Evolutionary conservation across 2,797 vertebrate species (phyloP), one percentile per base, ranked within the genome.

Genomic region (Dicrostonyx torquatus): DNA sequence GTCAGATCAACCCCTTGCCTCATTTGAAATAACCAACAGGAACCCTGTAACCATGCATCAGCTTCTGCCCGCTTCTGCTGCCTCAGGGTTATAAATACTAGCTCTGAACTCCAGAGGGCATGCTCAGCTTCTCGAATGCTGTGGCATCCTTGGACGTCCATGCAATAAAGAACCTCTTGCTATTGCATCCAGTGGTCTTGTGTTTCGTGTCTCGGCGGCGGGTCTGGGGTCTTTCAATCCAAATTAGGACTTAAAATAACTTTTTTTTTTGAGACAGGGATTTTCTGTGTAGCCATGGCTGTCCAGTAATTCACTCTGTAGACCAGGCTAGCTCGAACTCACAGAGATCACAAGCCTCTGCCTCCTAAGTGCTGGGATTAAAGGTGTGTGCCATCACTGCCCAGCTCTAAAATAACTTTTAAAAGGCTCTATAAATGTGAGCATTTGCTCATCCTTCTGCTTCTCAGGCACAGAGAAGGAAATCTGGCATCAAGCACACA

Each of bases 381-480:
- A 62, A 82, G 40, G 9, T 14, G 1, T 60, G 58, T 1, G 2
- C 15, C 26, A 31, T 6, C 37, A 31, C 58, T 26, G 4, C 79
- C 58, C 4, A 12, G 24, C 55, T 60, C 79, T 40, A 58, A 17
- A 5, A 3, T 45, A 18, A 14, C 43, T 24, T 60, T 84, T 64
- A 43, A 70, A 62, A 53, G 70, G 37, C 22, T 82, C 73, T 72
- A 4, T 9, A 53, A 78, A 55, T 15, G 13, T 20, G 66, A 82
- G 37, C 26, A 17, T 62, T 73, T 88, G 82, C 60, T 77, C 20
- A 37, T 85, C 48, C 82, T 94, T 66, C 86, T 85, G 80, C n/a
- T 83, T 84, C 88, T 84, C 73, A 83, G 90, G 55, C 29, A 90
- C 62, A 73, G 34, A 34, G 83, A 60, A 95, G 68, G 43, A 58